Base-by-base conservation (phyloP, 1,140 invertebrate genomes). In the Schlechtendalia chinensis region DNA sequence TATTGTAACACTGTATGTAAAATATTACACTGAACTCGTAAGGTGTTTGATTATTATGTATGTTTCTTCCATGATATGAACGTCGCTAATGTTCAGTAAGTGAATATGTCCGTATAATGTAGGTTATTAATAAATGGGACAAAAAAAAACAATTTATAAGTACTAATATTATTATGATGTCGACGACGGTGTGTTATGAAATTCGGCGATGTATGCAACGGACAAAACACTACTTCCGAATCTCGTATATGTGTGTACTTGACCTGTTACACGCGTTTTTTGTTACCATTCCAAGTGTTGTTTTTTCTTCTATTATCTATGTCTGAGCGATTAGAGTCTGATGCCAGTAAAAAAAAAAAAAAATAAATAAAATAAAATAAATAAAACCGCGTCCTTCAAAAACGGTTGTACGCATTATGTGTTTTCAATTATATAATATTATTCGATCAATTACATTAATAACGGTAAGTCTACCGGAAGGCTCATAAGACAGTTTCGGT, bases 271-370 rank as follows among this genome's bases (percentile, higher is more conserved):
- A 69, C 6, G 22, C 45, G 6, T 45, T 69, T 69, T 69, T 50
- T 50, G 67, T 69, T 69, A 39, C 67, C 14, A 69, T 14, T 69
- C 45, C 45, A 50, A 69, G 67, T 50, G 67, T 47, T 50, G 32
- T 39, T 50, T 69, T 67, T 67, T 69, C 47, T 69, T 27, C 2
- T 74, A 32, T 74, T 74, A 74, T 74, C 71, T 56, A 56, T 32
- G 53, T 74, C 71, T 56, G 11, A 2, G 50, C 19, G 71, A 74
- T 74, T 74, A 74, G 11, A 56, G 17, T 16, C 19, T 74, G 71
- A 50, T 50, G 71, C 71, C 71, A 58, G 50, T 74, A 14, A 74
- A 50, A 69, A 16, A 53, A 71, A 72, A 72, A 72, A 67, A 69
- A 16, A 53, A 71, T 53, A 72, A 72, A 67, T n/a, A n/a, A n/a